Base-by-base conservation (phyloP, 2,797 vertebrate genomes). In the Balearica regulorum region DNA sequence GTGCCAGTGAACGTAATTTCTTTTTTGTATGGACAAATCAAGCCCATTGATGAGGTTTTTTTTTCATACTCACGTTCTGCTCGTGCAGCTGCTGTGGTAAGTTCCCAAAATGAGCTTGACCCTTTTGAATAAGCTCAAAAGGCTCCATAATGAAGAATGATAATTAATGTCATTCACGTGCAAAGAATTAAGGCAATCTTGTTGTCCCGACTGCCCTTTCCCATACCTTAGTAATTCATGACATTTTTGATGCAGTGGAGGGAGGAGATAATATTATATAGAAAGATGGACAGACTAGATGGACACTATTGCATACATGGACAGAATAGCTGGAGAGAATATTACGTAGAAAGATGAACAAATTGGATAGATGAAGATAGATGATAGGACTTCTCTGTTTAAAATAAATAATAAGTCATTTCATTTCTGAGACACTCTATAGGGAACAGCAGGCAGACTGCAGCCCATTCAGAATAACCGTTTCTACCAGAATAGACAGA, bases 141-240 rank as follows among this genome's bases (percentile, higher is more conserved):
- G 69, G 13, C 39, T 64, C 65, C 49, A 3, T n/a, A 17, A 44
- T 0, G 24, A 78, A 17, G 69, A 12, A 41, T 1, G 4, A 35
- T 41, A 54, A 78, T 81, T 65, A 81, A 13, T 7, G 16, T 35
- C 16, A 7, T 13, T 58, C 17, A 24, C 1, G 2, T 8, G 31
- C 37, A 7, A 39, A 37, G 43, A 53, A 53, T 9, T 5, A 21
- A 83, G 28, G 53, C 21, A 13, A 1, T 5, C 19, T 1, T 12
- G 0, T 9, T 57, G 55, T 55, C 58, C 33, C 21, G 5, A 1
- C 39, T 16, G 24, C 25, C 18, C 13, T 66, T 43, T 41, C 43
- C 54, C 35, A 5, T 2, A 3, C 29, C 8, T 21, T 18, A 6
- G 62, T 20, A 35, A 35, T 26, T n/a, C 1, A 1, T 4, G 54